These are phyloP conservation scores for Artibeus lituratus DNA, from an alignment of 2,797 vertebrate species.

Conservation along the genomic window DNA sequence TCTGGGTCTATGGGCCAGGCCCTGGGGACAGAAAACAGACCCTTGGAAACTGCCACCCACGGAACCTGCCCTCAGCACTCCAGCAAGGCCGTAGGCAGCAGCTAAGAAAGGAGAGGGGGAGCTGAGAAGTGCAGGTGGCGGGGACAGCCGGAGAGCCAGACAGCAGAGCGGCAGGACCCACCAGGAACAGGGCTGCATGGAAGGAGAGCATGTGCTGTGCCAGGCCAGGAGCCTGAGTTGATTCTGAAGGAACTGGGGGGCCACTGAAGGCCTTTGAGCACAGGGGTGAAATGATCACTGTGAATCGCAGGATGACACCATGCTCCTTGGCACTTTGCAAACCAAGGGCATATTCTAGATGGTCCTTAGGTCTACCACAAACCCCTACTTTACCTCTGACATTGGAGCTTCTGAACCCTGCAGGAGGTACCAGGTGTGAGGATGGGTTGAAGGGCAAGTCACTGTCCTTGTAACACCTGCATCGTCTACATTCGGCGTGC, in stretches of 20 bases:
- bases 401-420: not conserved
- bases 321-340: not conserved
- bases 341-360: too few species aligned
- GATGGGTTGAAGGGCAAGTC: not conserved
- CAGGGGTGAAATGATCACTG: not conserved
- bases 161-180: not conserved
- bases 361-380: too few species aligned
- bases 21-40: not conserved
- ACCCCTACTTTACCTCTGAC: not conserved
- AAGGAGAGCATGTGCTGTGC: too few species aligned
- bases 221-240: not conserved
- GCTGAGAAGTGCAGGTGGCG: not conserved
- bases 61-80: not conserved
- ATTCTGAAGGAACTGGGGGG: not conserved
- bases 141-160: not conserved
- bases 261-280: not conserved
- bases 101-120: not conserved
- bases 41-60: not conserved
- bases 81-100: not conserved
- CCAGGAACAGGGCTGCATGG: not conserved
- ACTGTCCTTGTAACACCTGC: not conserved
- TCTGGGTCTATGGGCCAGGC: not conserved
- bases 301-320: too few species aligned
- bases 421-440: not conserved
- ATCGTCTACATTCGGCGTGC: accelerated